These are phyloP conservation scores for Thalassophryne amazonica DNA, from an alignment of 2,797 vertebrate species.

Conservation along the genomic window DNA sequence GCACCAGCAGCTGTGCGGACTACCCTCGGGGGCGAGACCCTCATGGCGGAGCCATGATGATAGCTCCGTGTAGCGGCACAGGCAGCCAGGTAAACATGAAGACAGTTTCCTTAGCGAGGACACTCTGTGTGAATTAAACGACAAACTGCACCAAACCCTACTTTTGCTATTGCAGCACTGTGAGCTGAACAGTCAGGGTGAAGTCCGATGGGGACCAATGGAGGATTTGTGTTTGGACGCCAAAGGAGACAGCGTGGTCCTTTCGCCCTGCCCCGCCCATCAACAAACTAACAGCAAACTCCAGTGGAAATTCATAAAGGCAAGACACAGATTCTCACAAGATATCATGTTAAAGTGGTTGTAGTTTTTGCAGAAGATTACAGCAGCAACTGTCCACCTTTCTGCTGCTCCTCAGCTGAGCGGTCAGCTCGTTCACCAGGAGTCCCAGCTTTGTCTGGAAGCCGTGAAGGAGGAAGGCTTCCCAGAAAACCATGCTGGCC, in stretches of 20 bases:
- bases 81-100: slow-evolving; percentile 76
- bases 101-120: background rate
- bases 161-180: slow-evolving; percentile 70
- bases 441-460: slow-evolving; percentile 85
- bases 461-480: slow-evolving; percentile 60
- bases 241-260: slow-evolving; percentile 67
- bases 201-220: slow-evolving; percentile 73
- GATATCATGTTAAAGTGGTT: background rate
- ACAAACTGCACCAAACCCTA: background rate
- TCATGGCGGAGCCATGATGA: slow-evolving; percentile 58
- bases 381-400: no score
- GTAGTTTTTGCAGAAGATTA: no score
- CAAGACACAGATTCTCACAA: slow-evolving; percentile 50
- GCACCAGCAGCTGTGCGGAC: slow-evolving; percentile 82
- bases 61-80: slow-evolving; percentile 81
- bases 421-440: slow-evolving; percentile 81
- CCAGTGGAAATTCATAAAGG: slow-evolving; percentile 84
- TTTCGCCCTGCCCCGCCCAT: slow-evolving; percentile 74
- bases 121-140: background rate
- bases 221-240: slow-evolving; percentile 77
- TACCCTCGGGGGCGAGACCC: slow-evolving; percentile 49
- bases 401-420: slow-evolving; percentile 63
- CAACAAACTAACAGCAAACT: slow-evolving; percentile 47
- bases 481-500: background rate
- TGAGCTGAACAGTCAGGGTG: slow-evolving; percentile 77